Evolutionary conservation across 2,888 invertebrate species (phyloP).

Genomic region (Pammene aurita): DNA sequence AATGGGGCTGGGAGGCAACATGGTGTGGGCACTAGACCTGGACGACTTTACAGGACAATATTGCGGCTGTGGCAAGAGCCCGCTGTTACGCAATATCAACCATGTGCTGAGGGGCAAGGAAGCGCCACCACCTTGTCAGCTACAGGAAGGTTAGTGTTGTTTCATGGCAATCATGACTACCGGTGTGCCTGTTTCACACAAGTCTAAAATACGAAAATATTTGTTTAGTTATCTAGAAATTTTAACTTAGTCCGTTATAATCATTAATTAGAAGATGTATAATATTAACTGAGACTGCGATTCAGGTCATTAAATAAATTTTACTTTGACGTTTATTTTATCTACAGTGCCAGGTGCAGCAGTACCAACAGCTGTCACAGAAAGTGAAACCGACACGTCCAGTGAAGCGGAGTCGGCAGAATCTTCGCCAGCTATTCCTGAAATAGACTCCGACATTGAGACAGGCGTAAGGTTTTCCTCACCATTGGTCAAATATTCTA

Average conservation of each 20-base stretch:
- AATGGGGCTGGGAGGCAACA: slow-evolving; percentile 92
- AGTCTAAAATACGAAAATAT: no score
- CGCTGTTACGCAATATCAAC: slow-evolving; percentile 91
- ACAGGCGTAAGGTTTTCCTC: slow-evolving; percentile 30
- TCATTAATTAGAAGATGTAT: no score
- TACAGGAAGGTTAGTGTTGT: slow-evolving; percentile 69
- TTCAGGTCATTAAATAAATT: not conserved
- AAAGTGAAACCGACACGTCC: slow-evolving; percentile 33
- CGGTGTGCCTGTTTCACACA: not conserved
- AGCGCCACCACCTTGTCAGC: slow-evolving; percentile 81
- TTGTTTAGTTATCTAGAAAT: no score
- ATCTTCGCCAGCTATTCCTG: slow-evolving; percentile 41
- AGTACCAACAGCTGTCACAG: slow-evolving; percentile 33
- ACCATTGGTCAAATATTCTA: not conserved
- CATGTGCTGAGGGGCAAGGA: slow-evolving; percentile 88
- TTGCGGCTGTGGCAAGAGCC: slow-evolving; percentile 92
- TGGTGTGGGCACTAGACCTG: slow-evolving; percentile 95
- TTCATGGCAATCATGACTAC: not conserved
- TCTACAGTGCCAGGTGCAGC: slow-evolving; percentile 35
- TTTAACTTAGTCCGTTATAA: no score
- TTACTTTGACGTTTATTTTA: not conserved
- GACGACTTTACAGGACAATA: slow-evolving; percentile 91
- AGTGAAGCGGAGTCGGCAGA: slow-evolving; percentile 42
- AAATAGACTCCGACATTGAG: slow-evolving; percentile 41
- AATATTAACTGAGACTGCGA: not conserved